Evolutionary conservation across 30 jellyfish, hydroid and myxozoan species (phyloP).

Genomic region (Phacellophora camtschatica): DNA sequence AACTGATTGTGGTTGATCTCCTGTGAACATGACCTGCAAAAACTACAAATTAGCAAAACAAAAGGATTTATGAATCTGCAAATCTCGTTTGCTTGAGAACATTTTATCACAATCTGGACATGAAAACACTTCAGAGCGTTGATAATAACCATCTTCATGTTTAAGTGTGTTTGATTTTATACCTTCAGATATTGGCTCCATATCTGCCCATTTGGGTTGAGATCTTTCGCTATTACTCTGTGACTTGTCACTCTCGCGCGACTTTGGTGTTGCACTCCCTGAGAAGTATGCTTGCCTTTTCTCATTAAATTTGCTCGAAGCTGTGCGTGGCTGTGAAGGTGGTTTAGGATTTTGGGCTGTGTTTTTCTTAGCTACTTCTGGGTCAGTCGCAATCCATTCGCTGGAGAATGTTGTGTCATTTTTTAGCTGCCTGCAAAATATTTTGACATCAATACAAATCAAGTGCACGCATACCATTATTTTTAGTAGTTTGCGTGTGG

Average conservation of each 20-base stretch:
- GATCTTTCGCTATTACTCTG: no score
- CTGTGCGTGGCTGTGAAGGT: slow-evolving; percentile 82
- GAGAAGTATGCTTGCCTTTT: slow-evolving; percentile 45
- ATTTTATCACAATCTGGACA: slow-evolving; percentile 92
- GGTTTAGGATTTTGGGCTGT: slow-evolving; percentile 60
- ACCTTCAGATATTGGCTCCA: background rate
- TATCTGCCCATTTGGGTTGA: slow-evolving; percentile 23
- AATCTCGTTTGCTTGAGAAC: slow-evolving; percentile 55
- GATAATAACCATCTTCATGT: background rate
- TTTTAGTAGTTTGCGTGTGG: no score
- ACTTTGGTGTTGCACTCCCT: slow-evolving; percentile 32
- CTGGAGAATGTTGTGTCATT: no score
- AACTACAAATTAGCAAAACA: slow-evolving; percentile 71
- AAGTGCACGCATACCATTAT: no score
- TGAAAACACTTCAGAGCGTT: slow-evolving; percentile 15
- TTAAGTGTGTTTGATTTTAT: background rate
- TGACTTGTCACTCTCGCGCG: slow-evolving; percentile 1
- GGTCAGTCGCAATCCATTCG: background rate
- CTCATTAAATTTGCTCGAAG: slow-evolving; percentile 47
- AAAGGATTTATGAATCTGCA: slow-evolving; percentile 78
- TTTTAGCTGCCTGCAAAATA: no score
- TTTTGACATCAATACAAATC: no score
- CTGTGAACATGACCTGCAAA: no score
- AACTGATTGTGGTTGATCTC: no score
- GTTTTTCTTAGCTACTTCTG: background rate